A percentile compares a stretch with the other conserved stretches of the same genome.
Evolutionary conservation across 2,113 vertebrate species (phyloP).

Genomic region (Mus pahari): DNA sequence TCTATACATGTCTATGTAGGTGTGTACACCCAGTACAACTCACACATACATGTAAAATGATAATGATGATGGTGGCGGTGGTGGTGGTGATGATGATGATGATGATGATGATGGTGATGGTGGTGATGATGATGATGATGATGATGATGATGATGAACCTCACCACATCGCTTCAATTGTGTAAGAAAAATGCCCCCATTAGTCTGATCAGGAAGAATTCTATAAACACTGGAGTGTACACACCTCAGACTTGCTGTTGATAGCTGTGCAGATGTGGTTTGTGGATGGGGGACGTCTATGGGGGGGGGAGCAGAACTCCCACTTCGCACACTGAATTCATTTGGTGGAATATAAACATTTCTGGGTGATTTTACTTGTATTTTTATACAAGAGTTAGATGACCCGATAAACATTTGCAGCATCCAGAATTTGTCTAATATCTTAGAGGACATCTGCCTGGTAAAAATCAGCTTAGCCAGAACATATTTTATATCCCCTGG

Average conservation of each 20-base stretch:
- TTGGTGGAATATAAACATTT: conserved; percentile 61
- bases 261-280: not conserved
- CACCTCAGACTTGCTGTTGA: conserved; percentile 17
- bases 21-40: not conserved
- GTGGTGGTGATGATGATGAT: not conserved
- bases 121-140: not conserved
- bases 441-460: conserved; percentile 1
- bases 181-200: not conserved
- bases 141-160: not conserved
- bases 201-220: conserved; percentile 15
- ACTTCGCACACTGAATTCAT: conserved; percentile 27
- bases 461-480: not conserved
- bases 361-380: conserved; percentile 40
- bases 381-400: conserved; percentile 63
- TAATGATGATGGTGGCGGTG: not conserved
- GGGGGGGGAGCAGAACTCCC: not conserved
- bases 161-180: not conserved
- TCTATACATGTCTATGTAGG: not conserved
- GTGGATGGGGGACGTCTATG: not conserved
- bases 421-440: conserved; percentile 41
- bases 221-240: not conserved
- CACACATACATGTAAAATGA: not conserved
- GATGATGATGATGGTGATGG: not conserved
- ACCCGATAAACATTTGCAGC: conserved; percentile 61
- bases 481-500: not conserved